phyloP scores from a whole-genome alignment of 2,797 vertebrate species.

The Sebastolobus alascanus region DNA sequence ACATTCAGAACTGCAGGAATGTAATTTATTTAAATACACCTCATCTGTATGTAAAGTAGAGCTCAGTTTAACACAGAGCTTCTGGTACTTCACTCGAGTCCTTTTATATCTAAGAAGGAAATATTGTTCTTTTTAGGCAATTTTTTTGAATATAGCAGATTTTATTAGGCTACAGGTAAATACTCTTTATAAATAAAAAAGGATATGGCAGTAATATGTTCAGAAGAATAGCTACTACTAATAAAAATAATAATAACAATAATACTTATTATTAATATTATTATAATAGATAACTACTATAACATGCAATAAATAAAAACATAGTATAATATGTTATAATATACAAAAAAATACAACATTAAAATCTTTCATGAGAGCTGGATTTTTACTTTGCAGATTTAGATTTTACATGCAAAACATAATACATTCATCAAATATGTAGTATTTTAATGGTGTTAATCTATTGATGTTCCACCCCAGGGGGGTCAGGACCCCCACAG shows the following conservation, averaged over 20 bases:
- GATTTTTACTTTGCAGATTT: not conserved
- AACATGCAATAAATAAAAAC: too few relatives aligned
- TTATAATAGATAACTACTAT: not conserved
- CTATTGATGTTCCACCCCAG: not conserved
- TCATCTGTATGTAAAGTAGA: not conserved
- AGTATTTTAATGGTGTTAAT: not conserved
- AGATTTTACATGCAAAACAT: not conserved
- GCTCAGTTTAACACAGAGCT: not conserved
- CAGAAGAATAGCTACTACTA: not conserved
- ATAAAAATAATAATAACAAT: not conserved
- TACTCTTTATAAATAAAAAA: not conserved
- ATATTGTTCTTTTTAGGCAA: too few relatives aligned
- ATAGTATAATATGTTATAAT: not conserved
- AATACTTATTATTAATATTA: too few relatives aligned
- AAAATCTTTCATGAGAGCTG: not conserved
- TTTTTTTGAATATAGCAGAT: not conserved
- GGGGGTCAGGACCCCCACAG: conserved; percentile 1
- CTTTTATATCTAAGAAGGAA: not conserved
- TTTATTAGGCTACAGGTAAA: not conserved
- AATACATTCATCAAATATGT: not conserved
- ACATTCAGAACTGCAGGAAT: too few relatives aligned
- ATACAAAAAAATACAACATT: not conserved
- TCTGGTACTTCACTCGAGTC: not conserved
- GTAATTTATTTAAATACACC: not conserved
- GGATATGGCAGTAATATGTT: not conserved